Conservation (phyloP, 2,888 invertebrate species). For the Linnaemya tessellans region DNA sequence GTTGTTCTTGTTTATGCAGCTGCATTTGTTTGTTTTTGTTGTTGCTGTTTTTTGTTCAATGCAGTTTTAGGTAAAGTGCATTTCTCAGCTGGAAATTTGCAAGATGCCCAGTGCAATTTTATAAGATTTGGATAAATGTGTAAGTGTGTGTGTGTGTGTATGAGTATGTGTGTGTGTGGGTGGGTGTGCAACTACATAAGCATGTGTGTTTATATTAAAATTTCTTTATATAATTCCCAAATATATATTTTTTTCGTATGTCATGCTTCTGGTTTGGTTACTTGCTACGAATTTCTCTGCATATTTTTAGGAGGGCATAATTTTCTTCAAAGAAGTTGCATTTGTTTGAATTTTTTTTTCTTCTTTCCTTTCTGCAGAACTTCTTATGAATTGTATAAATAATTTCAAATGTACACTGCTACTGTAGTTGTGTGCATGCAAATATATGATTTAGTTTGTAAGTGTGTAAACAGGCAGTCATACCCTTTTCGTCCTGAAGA, state of each 20-base stretch:
- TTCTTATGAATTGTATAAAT: constrained; percentile 32
- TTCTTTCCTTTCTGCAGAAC: background rate
- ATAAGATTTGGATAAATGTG: constrained; percentile 11
- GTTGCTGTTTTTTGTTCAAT: constrained; percentile 31
- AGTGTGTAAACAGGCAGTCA: constrained; percentile 21
- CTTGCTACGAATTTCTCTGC: background rate
- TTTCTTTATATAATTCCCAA: constrained; percentile 52
- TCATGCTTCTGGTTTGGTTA: background rate
- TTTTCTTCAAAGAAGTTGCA: constrained; percentile 26
- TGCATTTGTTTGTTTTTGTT: constrained; percentile 19
- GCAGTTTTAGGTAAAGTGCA: constrained; percentile 60
- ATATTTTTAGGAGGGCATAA: background rate
- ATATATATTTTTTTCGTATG: constrained; percentile 35
- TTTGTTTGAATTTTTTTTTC: constrained; percentile 19
- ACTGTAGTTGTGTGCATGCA: background rate
- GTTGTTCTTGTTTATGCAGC: constrained; percentile 19
- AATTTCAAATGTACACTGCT: constrained; percentile 10
- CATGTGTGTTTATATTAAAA: background rate
- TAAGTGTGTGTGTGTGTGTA: background rate
- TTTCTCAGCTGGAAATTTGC: constrained; percentile 50
- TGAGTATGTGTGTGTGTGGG: background rate
- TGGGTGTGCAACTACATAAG: background rate
- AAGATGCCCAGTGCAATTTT: constrained; percentile 58
- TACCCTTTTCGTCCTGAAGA: constrained; percentile 39
- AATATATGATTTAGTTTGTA: background rate